A percentile compares a stretch with the other conserved stretches of the same genome.
These are phyloP conservation scores for Formica exsecta DNA, from an alignment of 1,140 invertebrate species.

Conservation along the genomic window DNA sequence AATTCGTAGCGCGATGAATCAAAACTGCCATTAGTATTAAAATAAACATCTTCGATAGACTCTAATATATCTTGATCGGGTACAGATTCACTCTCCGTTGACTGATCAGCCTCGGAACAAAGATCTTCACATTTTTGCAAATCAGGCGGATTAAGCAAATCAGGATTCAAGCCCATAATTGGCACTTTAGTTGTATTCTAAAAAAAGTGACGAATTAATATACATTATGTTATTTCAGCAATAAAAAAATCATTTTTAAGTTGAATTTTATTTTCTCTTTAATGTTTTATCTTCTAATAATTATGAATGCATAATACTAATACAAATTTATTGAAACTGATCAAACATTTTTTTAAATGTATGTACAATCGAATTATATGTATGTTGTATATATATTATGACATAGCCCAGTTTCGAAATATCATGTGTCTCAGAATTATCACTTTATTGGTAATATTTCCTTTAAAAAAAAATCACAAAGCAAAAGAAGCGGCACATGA, in stretches of 20 bases:
- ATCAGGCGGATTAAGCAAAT: constrained; percentile 80
- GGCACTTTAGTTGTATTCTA: constrained; percentile 82
- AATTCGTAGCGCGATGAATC: constrained; percentile 91
- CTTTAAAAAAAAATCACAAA: neutral
- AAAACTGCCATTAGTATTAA: constrained; percentile 87
- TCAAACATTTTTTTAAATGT: neutral
- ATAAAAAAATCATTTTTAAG: neutral
- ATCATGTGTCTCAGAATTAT: neutral
- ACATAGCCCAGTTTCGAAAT: neutral
- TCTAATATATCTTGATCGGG: constrained; percentile 92
- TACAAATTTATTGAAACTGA: neutral
- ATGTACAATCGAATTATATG: neutral
- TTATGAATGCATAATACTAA: neutral
- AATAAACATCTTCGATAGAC: constrained; percentile 91
- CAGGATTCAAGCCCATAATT: constrained; percentile 83
- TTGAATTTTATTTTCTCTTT: neutral
- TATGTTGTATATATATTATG: neutral
- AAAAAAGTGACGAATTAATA: constrained; percentile 1
- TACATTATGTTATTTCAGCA: neutral
- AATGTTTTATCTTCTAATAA: neutral
- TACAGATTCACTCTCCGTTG: constrained; percentile 86
- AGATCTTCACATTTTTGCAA: constrained; percentile 74
- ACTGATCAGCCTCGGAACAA: constrained; percentile 78
- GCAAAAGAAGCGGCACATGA: neutral
- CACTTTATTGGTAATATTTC: neutral